Base-by-base conservation (phyloP, 2,888 invertebrate species). In the Melinaea menophilus region DNA sequence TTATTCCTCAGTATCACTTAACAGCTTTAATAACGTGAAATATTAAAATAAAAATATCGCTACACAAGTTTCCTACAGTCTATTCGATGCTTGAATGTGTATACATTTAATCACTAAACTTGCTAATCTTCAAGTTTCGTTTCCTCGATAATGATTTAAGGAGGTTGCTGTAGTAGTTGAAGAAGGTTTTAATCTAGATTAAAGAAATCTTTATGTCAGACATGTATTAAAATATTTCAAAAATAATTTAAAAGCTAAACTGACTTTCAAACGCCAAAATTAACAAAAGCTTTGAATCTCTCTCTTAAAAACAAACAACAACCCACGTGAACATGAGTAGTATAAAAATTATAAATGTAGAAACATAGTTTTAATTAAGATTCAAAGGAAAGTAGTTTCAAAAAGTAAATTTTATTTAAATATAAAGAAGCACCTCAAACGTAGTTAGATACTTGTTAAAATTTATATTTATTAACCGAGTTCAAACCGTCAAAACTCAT, bases 221-320 rank as follows among this genome's bases (percentile, higher is more conserved):
- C 47, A 45, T 45, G 22, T 45, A 58, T 48, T 61, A 61, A 55
- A 59, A 63, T 58, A 65, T 64, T 61, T 63, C 62, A 56, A 61
- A 59, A 61, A 55, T 67, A 37, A 66, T 63, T 68, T 60, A 70
- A 70, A 61, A 62, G 60, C 64, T 59, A 63, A 62, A 67, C 65
- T 65, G 67, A 62, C 62, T 63, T 65, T 63, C 56, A 64, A 65
- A 65, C 58, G 62, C 62, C 56, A 66, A 66, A 55, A 60, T 70
- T 68, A 71, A 69, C 68, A 72, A 70, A 69, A 66, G 65, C 67
- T 62, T 58, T 65, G 64, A 67, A 41, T 66, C 69, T 69, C 69
- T 22, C 22, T 22, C 22, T 22, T 22, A 22, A 22, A 22, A 22
- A 22, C 22, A 75, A 76, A 75, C 59, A 54, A 63, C 22, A 71